Percentiles rank a stretch among this genome's conserved stretches.
phyloP scores from a whole-genome alignment of 2,888 invertebrate genomes.

The Archaeoteleia sp. region DNA sequence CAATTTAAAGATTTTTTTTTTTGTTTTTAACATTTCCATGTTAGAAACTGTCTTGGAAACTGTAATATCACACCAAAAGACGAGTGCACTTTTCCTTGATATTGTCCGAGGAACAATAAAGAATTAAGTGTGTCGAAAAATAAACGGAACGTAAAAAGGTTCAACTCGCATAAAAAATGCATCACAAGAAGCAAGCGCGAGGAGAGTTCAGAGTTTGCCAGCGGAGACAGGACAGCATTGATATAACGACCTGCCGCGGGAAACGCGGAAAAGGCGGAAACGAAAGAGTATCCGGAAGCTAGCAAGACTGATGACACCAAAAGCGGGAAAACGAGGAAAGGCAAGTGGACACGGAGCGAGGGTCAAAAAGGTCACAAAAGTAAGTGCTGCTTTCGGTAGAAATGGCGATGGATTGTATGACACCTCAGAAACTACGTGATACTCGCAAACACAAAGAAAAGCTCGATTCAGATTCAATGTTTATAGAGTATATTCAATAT shows the following conservation, averaged over 20 bases:
- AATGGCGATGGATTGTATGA: conserved; percentile 45
- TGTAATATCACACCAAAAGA: too few species aligned
- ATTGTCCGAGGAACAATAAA: conserved; percentile 15
- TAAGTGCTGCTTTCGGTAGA: conserved; percentile 42
- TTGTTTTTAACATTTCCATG: too few species aligned
- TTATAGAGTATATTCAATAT: too few species aligned
- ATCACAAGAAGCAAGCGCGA: conserved; percentile 25
- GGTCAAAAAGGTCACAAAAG: conserved; percentile 49
- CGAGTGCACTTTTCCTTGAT: conserved; percentile 4
- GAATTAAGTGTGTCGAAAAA: conserved; percentile 20
- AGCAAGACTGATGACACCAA: conserved; percentile 48
- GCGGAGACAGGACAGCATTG: conserved; percentile 28
- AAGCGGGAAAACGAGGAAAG: conserved; percentile 33
- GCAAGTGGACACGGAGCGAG: conserved; percentile 46
- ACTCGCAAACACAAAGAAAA: too few species aligned
- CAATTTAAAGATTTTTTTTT: too few species aligned
- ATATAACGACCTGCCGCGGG: conserved; percentile 42
- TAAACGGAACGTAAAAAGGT: conserved; percentile 35
- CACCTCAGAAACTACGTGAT: too few species aligned
- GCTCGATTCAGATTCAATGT: too few species aligned
- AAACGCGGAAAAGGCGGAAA: conserved; percentile 53
- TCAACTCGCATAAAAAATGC: conserved; percentile 39
- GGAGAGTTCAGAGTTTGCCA: conserved; percentile 1
- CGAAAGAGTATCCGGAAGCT: conserved; percentile 51
- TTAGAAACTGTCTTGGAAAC: too few species aligned